Conservation (phyloP, 2,888 invertebrate genomes). For the Volucella bombylans region DNA sequence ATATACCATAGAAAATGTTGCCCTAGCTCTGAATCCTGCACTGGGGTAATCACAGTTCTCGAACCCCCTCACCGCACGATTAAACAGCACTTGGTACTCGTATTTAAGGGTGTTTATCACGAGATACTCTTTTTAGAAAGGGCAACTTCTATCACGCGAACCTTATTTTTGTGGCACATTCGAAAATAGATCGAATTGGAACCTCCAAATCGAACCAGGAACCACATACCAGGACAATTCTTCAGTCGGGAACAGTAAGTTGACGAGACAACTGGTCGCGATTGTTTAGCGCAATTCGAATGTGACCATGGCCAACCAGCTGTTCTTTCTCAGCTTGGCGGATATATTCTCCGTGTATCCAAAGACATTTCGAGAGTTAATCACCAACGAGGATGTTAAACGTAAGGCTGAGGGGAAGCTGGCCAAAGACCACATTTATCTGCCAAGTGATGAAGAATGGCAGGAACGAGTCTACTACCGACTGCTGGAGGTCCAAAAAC, state of each 20-base stretch:
- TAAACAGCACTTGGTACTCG: constrained; percentile 8
- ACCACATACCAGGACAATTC: constrained; percentile 22
- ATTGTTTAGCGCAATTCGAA: not conserved
- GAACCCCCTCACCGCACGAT: not conserved
- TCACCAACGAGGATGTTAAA: constrained; percentile 83
- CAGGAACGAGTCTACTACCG: constrained; percentile 84
- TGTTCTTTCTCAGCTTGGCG: constrained; percentile 81
- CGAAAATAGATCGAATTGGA: constrained; percentile 54
- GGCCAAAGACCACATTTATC: constrained; percentile 78
- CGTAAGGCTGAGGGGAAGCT: constrained; percentile 81
- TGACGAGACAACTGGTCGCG: constrained; percentile 60
- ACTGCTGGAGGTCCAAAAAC: constrained; percentile 84
- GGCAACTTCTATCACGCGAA: constrained; percentile 54
- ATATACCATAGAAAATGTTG: constrained; percentile 59
- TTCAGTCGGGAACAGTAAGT: constrained; percentile 52
- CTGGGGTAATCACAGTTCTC: not conserved
- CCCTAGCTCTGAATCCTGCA: constrained; percentile 33
- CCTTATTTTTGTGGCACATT: constrained; percentile 40
- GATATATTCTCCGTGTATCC: constrained; percentile 87
- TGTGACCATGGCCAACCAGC: constrained; percentile 78
- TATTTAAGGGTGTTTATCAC: constrained; percentile 69
- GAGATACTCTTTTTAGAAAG: constrained; percentile 15
- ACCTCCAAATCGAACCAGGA: constrained; percentile 45
- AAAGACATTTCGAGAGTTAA: constrained; percentile 85
- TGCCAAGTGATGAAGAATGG: constrained; percentile 85